Base-by-base conservation (phyloP, 2,113 vertebrate genomes). In the Lontra canadensis region DNA sequence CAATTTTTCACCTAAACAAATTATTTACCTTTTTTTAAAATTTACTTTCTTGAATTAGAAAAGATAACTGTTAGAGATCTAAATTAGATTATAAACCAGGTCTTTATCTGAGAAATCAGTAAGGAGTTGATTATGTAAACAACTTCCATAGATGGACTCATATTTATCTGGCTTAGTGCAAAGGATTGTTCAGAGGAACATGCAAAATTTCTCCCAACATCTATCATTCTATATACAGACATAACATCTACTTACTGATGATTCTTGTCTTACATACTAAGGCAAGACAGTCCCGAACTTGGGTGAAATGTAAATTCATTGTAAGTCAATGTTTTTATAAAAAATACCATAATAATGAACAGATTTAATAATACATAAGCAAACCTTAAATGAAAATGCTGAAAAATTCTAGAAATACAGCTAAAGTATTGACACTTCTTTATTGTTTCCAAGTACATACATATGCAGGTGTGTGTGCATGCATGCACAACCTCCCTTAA, bases 381-480 rank as follows among this genome's bases (percentile, higher is more conserved):
- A 96, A 98, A 97, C 78, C 98, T 98, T 96, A 94, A 98, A 98
- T 96, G 26, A 96, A 98, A 98, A 96, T 82, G 88, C 94, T 98
- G 95, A 98, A 95, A 98, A 85, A 98, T 97, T 95, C 63, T 95
- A 96, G 96, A 96, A 98, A 94, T 95, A 94, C 57, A 98, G 57
- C 44, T 34, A 96, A 98, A 96, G 80, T 98, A 98, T 98, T 96
- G 90, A 91, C 26, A 83, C 47, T 96, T 98, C 87, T 96, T 78
- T 96, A 93, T 90, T 97, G 96, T 90, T 96, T 97, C 91, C 42
- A 97, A 93, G 21, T 23, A n/a, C 20, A 61, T 25, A 52, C 11
- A n/a, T 14, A 49, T 17, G 29, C 6, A 6, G 29, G 10, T 55
- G 2, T 69, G 36, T 3, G 3, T 15, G 18, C 11, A 39, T n/a